Conservation (phyloP, 2,113 vertebrate genomes). For the Mustela lutreola region DNA sequence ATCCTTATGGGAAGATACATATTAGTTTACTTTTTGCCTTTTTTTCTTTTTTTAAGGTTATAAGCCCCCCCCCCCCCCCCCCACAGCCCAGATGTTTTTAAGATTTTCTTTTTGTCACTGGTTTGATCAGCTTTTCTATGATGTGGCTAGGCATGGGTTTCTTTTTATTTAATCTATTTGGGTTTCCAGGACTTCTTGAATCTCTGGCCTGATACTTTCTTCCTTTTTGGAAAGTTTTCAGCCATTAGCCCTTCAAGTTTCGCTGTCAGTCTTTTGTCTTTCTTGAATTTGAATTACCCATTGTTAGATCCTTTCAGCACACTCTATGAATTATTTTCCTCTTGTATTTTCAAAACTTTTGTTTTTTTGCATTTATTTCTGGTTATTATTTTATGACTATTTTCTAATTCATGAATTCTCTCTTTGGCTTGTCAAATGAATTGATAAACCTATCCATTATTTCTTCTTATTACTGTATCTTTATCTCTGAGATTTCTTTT, state of each 20-base stretch:
- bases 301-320: not conserved
- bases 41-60: not conserved
- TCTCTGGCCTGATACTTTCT: not conserved
- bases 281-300: not conserved
- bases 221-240: not conserved
- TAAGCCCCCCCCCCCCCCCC: not conserved
- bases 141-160: not conserved
- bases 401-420: slow-evolving; percentile 45
- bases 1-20: not conserved
- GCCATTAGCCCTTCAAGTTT: not conserved
- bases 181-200: slow-evolving; percentile 4
- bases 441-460: not conserved
- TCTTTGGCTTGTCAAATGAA: not conserved
- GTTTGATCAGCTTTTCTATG: not conserved
- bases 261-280: not conserved
- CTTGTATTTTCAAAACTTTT: not conserved
- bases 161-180: not conserved
- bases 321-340: not conserved
- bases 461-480: not conserved
- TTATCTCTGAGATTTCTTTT: slow-evolving; percentile 21
- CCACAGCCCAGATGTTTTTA: not conserved
- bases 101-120: slow-evolving; percentile 17
- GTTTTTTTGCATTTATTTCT: not conserved
- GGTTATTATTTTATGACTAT: not conserved
- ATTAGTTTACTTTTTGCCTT: not conserved